A percentile compares a stretch with the other conserved stretches of the same genome.
phyloP scores from a whole-genome alignment of 2,888 invertebrate species.

The Nasonovia ribisnigri region DNA sequence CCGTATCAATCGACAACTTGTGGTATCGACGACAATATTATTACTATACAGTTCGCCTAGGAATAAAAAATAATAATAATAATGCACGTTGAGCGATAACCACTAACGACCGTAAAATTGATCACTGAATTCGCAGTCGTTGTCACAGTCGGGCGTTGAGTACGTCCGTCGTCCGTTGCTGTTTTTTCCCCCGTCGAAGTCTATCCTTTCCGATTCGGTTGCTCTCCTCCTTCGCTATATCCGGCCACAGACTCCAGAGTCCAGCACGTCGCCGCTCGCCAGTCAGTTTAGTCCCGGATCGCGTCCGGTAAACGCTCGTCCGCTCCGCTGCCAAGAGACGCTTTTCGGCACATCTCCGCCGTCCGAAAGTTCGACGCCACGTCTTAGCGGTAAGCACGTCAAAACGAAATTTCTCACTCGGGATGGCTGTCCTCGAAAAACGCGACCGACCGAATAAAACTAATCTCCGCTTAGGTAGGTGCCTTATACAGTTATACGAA shows the following conservation, averaged over 20 bases:
- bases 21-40: neutral
- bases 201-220: neutral
- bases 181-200: neutral
- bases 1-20: neutral
- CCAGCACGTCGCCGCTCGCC: neutral
- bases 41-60: neutral
- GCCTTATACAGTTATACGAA: neutral
- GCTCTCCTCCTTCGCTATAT: neutral
- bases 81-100: neutral
- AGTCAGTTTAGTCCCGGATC: neutral
- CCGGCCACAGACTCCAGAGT: neutral
- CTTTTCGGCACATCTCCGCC: neutral
- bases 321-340: neutral
- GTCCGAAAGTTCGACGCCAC: neutral
- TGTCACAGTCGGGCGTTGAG: neutral
- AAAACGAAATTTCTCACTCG: neutral
- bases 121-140: too few relatives aligned
- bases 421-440: neutral
- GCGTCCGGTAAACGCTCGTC: neutral
- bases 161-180: neutral
- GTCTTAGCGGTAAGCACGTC: conserved; percentile 25
- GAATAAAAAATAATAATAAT: neutral
- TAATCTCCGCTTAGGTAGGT: neutral
- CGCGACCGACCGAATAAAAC: neutral
- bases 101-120: neutral